A percentile compares a stretch with the other conserved stretches of the same genome.
These are phyloP conservation scores for Drosophila albomicans DNA, from an alignment of 1,140 invertebrate species.

Conservation along the genomic window DNA sequence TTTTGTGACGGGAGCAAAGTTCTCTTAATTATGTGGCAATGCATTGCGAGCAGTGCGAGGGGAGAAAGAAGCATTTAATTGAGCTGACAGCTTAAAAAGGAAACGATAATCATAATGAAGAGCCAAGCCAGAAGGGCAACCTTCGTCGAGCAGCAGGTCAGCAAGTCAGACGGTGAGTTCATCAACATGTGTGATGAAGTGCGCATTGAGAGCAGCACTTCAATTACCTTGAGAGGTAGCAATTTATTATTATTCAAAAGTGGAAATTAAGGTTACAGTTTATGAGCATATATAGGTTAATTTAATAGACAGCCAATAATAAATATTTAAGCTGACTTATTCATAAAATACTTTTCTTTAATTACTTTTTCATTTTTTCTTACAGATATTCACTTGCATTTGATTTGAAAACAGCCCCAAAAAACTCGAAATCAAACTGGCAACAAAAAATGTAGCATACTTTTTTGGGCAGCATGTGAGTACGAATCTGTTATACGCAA, in stretches of 20 bases:
- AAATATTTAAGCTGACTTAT: too few species aligned
- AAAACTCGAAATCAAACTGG: too few species aligned
- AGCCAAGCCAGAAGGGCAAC: background rate
- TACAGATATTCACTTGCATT: too few species aligned
- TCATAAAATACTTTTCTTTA: too few species aligned
- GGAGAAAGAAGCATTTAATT: conserved; percentile 19
- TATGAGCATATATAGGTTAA: too few species aligned
- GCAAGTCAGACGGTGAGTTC: background rate
- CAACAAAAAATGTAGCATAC: background rate
- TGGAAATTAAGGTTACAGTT: too few species aligned
- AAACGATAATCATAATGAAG: conserved; percentile 17
- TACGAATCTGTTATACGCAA: background rate
- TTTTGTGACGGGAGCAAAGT: conserved; percentile 21
- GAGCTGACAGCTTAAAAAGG: conserved; percentile 1
- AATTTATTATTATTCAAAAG: too few species aligned
- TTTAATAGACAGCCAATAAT: too few species aligned
- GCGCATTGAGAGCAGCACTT: background rate
- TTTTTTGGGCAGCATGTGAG: background rate
- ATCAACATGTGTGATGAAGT: conserved; percentile 1
- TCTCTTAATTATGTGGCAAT: conserved; percentile 52
- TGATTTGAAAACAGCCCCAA: too few species aligned
- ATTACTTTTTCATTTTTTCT: too few species aligned
- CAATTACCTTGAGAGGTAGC: background rate
- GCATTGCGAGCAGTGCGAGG: background rate
- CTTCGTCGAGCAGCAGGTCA: background rate